Evolutionary conservation across 2,888 invertebrate genomes (phyloP).

Genomic region (Ptychoptera contaminata): DNA sequence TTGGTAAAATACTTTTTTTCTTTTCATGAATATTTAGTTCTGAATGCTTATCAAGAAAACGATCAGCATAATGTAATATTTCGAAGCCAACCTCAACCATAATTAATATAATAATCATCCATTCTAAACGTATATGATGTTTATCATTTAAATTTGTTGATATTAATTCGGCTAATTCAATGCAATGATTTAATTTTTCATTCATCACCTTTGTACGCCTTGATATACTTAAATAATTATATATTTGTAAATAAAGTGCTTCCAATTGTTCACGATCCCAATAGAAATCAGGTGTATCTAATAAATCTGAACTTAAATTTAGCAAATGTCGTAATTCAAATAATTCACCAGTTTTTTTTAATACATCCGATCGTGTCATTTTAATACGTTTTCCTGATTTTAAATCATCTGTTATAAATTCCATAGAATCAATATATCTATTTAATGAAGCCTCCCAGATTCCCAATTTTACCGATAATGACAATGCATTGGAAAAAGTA

Average conservation of each 20-base stretch:
- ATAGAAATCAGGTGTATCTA: slow-evolving; percentile 95
- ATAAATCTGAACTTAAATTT: slow-evolving; percentile 82
- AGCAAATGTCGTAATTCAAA: slow-evolving; percentile 78
- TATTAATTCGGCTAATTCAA: slow-evolving; percentile 77
- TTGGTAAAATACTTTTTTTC: no score
- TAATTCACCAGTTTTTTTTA: slow-evolving; percentile 71
- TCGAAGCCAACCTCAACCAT: slow-evolving; percentile 88
- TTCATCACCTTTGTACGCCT: slow-evolving; percentile 89
- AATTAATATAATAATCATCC: slow-evolving; percentile 94
- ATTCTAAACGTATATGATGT: slow-evolving; percentile 85
- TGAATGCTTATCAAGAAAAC: slow-evolving; percentile 27
- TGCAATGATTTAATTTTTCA: slow-evolving; percentile 87
- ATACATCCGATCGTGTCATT: slow-evolving; percentile 39
- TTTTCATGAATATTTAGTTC: no score
- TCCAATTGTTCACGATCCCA: slow-evolving; percentile 92
- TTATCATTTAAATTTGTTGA: slow-evolving; percentile 81
- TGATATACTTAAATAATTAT: slow-evolving; percentile 68
- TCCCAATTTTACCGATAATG: slow-evolving; percentile 83
- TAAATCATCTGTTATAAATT: slow-evolving; percentile 62
- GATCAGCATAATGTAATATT: slow-evolving; percentile 56
- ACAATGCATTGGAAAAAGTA: slow-evolving; percentile 88
- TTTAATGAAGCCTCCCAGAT: slow-evolving; percentile 86
- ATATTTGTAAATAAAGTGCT: slow-evolving; percentile 63
- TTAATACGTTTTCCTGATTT: slow-evolving; percentile 56
- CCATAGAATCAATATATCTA: slow-evolving; percentile 67